Percentiles rank a stretch among this genome's conserved stretches.
phyloP scores from a whole-genome alignment of 2,888 invertebrate genomes.

The Miltochrista miniata region DNA sequence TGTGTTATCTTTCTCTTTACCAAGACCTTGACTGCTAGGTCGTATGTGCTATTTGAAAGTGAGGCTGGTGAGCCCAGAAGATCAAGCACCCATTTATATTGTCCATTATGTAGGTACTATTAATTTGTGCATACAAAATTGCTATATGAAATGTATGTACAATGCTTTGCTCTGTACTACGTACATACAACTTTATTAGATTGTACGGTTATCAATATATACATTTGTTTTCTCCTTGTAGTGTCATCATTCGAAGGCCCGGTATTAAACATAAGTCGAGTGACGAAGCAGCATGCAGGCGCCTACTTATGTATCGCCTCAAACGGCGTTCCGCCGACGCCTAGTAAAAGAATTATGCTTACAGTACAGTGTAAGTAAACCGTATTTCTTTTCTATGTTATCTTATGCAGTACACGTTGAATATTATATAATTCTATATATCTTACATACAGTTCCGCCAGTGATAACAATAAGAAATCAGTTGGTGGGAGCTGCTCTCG shows the following conservation, averaged over 20 bases:
- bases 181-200: too few species aligned
- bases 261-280: conserved; percentile 86
- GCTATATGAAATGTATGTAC: too few species aligned
- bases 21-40: too few species aligned
- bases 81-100: too few species aligned
- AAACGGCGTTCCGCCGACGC: conserved; percentile 93
- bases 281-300: conserved; percentile 91
- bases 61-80: too few species aligned
- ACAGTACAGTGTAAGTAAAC: conserved; percentile 90
- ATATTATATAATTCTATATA: neutral
- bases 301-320: conserved; percentile 92
- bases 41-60: too few species aligned
- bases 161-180: too few species aligned
- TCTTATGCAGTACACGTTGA: neutral
- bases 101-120: too few species aligned
- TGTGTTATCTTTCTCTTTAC: too few species aligned
- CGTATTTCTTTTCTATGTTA: neutral
- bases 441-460: conserved; percentile 88
- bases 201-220: too few species aligned
- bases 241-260: conserved; percentile 87
- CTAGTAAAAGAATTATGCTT: conserved; percentile 94
- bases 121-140: too few species aligned
- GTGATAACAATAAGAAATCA: conserved; percentile 94
- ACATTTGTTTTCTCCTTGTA: conserved; percentile 42
- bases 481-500: conserved; percentile 90